Base-by-base conservation (phyloP, 2,888 invertebrate species). In the Troilus luridus region DNA sequence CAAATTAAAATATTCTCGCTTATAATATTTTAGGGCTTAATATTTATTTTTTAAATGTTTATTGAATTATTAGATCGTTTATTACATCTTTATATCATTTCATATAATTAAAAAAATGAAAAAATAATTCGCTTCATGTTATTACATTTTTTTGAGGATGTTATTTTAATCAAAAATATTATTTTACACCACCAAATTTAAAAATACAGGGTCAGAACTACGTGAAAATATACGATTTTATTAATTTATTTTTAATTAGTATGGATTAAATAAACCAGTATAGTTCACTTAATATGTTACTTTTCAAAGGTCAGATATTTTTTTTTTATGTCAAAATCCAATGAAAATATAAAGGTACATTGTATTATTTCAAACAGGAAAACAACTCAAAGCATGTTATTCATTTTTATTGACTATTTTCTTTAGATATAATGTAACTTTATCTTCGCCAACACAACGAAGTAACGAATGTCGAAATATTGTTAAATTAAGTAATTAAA, bases 1-100 rank as follows among this genome's bases (percentile, higher is more conserved):
- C 72, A 77, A 77, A 77, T 11, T 77, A 77, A 77, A 77, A 67
- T 41, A 17, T 77, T 77, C 72, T 77, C 72, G 72, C 72, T 41
- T 27, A n/a, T 41, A 41, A 0, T 27, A 41, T 1, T 77, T 77
- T 17, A 41, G 41, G 17, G 12, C 17, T 24, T 14, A 67, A 12
- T 67, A 41, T 7, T 19, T 2, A 27, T 77, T 77, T 77, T 72
- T 41, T 12, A 6, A 67, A 5, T 67, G 24, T 7, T 14, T 41
- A 41, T 77, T 19, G 27, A 6, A 24, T 67, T 24, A 24, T 64
- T 10, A n/a, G 9, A 11, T 67, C 14, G 7, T 64, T 64, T n/a
- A 0, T n/a, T 8, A 77, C 41, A 14, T 17, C 7, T 77, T 24
- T 72, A 7, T 59, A 5, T 59, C 14, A 12, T 59, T 59, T 59